Evolutionary conservation across 2,888 invertebrate genomes (phyloP).

Genomic region (Hirtodrosophila duncani): DNA sequence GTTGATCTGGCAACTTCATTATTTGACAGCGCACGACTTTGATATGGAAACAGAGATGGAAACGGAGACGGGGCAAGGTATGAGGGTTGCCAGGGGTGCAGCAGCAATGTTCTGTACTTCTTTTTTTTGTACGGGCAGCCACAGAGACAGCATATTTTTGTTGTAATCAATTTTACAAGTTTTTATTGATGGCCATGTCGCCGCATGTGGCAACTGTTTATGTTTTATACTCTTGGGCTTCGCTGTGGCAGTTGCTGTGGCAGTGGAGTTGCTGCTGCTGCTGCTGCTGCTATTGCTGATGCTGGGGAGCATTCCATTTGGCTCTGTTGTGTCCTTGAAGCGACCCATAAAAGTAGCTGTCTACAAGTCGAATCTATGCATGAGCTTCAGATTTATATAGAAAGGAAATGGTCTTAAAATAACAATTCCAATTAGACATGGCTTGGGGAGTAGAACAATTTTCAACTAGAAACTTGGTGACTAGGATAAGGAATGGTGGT

Average conservation of each 20-base stretch:
- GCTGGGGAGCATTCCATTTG: conserved; percentile 5
- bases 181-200: conserved; percentile 43
- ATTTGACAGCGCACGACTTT: conserved; percentile 71
- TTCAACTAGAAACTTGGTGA: too few relatives aligned
- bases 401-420: too few relatives aligned
- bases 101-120: conserved; percentile 12
- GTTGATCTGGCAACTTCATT: conserved; percentile 72
- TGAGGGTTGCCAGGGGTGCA: conserved; percentile 6
- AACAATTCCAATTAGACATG: too few relatives aligned
- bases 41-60: conserved; percentile 46
- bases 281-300: conserved; percentile 2
- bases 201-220: conserved; percentile 56
- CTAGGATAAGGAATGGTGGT: too few relatives aligned
- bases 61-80: conserved; percentile 3
- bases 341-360: conserved; percentile 37
- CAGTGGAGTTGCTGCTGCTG: conserved; percentile 1
- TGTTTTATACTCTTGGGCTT: conserved; percentile 18
- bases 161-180: conserved; percentile 70
- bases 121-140: conserved; percentile 19
- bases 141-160: conserved; percentile 36
- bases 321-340: conserved; percentile 41
- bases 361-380: too few relatives aligned
- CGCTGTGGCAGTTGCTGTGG: neutral
- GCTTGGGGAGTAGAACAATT: too few relatives aligned
- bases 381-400: too few relatives aligned